Evolutionary conservation across 1,140 invertebrate species (phyloP).

Genomic region (Teleogryllus occipitalis): DNA sequence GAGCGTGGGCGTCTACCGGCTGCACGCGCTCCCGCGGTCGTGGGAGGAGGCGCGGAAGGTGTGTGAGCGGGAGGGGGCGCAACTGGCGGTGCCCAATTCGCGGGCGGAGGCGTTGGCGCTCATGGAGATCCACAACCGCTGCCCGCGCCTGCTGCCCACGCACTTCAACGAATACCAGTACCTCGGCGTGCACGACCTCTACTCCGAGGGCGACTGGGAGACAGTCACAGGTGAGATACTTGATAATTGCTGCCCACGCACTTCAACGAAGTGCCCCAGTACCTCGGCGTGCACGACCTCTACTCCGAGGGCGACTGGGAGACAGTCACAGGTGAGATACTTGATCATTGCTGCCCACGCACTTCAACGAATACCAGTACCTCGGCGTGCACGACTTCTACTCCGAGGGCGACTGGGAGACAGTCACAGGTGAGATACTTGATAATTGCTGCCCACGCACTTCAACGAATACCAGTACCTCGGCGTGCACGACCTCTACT

Average conservation of each 20-base stretch:
- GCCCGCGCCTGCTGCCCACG: background rate
- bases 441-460: background rate
- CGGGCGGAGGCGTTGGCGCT: background rate
- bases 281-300: background rate
- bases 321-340: background rate
- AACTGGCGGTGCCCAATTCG: background rate
- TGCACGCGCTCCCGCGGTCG: background rate
- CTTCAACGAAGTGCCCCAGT: background rate
- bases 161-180: background rate
- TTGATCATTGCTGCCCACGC: background rate
- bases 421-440: background rate
- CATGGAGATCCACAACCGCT: background rate
- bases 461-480: background rate
- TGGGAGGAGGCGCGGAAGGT: background rate
- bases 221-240: background rate
- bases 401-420: background rate
- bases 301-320: background rate
- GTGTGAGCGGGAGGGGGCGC: background rate
- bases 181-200: background rate
- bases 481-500: background rate
- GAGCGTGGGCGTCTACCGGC: no score
- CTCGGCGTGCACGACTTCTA: background rate
- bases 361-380: background rate
- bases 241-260: background rate
- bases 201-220: background rate